A percentile compares a stretch with the other conserved stretches of the same genome.
phyloP scores from a whole-genome alignment of 2,797 vertebrate species.

The Tapirus indicus region DNA sequence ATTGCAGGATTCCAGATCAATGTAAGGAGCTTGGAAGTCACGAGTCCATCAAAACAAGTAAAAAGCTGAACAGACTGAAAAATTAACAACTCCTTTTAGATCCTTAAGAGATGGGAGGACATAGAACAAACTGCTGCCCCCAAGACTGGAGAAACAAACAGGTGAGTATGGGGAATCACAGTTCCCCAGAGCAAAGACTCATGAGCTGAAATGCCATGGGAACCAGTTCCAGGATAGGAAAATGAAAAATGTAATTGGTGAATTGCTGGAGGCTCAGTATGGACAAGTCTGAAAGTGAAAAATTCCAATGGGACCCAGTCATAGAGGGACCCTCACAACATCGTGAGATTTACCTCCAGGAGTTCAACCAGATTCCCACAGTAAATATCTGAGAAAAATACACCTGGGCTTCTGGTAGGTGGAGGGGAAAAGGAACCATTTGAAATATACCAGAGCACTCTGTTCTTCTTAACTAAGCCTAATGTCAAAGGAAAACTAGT shows the following conservation, averaged over 20 bases:
- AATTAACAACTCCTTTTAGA: not conserved
- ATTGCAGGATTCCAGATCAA: not conserved
- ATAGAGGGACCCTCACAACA: not conserved
- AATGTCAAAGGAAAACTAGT: not conserved
- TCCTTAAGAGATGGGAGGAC: not conserved
- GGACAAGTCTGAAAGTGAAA: not conserved
- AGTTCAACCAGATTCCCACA: not conserved
- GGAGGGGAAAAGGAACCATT: not conserved
- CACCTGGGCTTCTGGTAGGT: not conserved
- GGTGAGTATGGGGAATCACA: not conserved
- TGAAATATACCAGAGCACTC: not conserved
- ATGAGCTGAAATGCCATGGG: not conserved
- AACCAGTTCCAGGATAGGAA: not conserved
- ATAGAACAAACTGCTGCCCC: not conserved
- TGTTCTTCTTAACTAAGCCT: not conserved
- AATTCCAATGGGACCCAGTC: not conserved
- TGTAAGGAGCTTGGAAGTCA: not conserved
- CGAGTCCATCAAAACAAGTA: not conserved
- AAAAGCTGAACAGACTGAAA: not conserved
- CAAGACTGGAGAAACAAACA: not conserved
- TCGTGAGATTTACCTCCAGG: not conserved
- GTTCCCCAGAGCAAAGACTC: not conserved
- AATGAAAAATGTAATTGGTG: not conserved
- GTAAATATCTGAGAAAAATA: not conserved
- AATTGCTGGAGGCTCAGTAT: not conserved